Evolutionary conservation across 2,113 vertebrate genomes (phyloP).

Genomic region (Lanius collurio): DNA sequence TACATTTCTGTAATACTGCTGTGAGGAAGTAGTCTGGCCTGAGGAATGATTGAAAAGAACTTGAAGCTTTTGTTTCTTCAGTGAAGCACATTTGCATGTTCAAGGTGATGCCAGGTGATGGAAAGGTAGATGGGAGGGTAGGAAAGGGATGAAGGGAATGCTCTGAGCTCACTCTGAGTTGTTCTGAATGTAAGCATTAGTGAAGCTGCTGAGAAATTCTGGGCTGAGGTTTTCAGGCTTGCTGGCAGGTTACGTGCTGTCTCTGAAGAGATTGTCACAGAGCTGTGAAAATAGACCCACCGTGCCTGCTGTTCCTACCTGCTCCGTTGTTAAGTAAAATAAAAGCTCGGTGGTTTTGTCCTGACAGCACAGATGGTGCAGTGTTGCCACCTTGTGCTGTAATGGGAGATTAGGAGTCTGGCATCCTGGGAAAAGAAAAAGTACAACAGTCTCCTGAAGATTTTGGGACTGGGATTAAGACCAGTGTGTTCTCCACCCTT

Average conservation of each 20-base stretch:
- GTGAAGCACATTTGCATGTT: neutral
- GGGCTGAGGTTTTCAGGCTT: neutral
- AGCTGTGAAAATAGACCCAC: neutral
- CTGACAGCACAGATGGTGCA: neutral
- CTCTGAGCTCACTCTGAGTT: neutral
- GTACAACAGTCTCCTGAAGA: neutral
- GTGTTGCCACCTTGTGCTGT: constrained; percentile 65
- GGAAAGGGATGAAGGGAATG: neutral
- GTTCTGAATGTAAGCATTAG: neutral
- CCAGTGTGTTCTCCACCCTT: neutral
- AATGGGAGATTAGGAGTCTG: neutral
- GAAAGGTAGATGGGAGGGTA: neutral
- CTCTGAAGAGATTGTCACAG: neutral
- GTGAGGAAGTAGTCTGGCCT: neutral
- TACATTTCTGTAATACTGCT: neutral
- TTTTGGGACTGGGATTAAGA: neutral
- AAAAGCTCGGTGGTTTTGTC: neutral
- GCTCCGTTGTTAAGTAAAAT: neutral
- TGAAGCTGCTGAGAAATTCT: neutral
- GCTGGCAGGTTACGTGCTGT: neutral
- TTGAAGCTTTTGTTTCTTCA: neutral
- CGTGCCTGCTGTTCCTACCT: neutral
- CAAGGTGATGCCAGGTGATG: neutral
- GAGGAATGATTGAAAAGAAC: neutral
- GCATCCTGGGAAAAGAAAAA: neutral